A percentile compares a stretch with the other conserved stretches of the same genome.
These are phyloP conservation scores for Palaemon carinicauda DNA, from an alignment of 1,140 invertebrate genomes.

Conservation along the genomic window DNA sequence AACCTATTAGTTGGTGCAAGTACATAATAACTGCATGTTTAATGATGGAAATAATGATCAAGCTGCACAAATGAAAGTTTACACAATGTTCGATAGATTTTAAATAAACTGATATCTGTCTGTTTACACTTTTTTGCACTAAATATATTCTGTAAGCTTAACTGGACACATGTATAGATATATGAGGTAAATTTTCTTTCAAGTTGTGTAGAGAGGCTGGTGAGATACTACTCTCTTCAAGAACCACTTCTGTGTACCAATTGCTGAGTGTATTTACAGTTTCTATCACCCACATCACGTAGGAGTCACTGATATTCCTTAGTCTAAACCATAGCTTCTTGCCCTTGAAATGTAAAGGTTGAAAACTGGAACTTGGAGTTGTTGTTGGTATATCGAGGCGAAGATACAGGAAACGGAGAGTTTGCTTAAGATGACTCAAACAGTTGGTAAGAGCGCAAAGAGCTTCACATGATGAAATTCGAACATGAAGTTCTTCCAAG, in stretches of 20 bases:
- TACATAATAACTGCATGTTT: no score
- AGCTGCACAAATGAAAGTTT: no score
- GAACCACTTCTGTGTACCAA: conserved; percentile 46
- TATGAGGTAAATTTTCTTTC: conserved; percentile 23
- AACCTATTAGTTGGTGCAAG: no score
- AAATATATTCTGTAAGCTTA: neutral
- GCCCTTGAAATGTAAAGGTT: conserved; percentile 32
- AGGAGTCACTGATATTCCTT: neutral
- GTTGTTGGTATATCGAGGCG: conserved; percentile 15
- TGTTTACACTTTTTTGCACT: neutral
- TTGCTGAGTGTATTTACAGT: neutral
- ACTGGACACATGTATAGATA: conserved; percentile 6
- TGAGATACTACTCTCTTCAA: conserved; percentile 29
- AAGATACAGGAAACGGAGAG: conserved; percentile 26
- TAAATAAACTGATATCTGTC: no score
- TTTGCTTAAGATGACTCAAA: neutral
- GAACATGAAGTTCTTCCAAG: conserved; percentile 30
- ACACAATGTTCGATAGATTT: no score
- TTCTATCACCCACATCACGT: conserved; percentile 18
- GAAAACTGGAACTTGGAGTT: conserved; percentile 13
- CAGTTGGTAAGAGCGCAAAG: conserved; percentile 13
- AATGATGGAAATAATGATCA: no score
- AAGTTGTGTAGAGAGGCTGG: conserved; percentile 17
- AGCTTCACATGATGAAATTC: conserved; percentile 33
- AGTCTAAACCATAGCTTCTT: conserved; percentile 41